These are phyloP conservation scores for Daphoenositta chrysoptera DNA, from an alignment of 2,113 vertebrate genomes.

Conservation along the genomic window DNA sequence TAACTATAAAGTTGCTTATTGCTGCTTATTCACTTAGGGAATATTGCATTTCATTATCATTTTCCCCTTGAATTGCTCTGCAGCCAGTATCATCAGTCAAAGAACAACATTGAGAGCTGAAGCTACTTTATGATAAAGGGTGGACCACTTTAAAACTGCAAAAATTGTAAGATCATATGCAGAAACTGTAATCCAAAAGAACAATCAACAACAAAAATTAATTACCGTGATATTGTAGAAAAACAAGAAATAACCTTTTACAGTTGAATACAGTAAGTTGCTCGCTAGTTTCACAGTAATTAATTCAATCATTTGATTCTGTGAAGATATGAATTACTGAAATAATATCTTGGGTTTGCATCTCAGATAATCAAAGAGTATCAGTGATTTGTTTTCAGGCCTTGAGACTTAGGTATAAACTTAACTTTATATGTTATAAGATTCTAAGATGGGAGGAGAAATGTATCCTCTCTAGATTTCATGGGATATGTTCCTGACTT, in stretches of 20 bases:
- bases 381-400: too few relatives aligned
- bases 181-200: neutral
- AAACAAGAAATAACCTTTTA: neutral
- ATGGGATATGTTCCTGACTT: neutral
- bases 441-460: neutral
- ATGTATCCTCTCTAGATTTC: neutral
- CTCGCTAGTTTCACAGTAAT: neutral
- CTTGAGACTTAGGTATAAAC: neutral
- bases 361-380: neutral
- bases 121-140: neutral
- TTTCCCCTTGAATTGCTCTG: neutral
- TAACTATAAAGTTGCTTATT: neutral
- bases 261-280: neutral
- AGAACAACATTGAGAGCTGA: neutral
- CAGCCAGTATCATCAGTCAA: neutral
- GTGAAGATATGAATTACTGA: neutral
- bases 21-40: neutral
- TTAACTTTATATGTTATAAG: neutral
- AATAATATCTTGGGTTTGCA: neutral
- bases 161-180: neutral
- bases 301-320: neutral
- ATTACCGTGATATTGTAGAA: neutral
- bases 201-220: neutral
- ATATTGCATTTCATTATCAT: neutral
- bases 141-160: neutral